phyloP scores from a whole-genome alignment of 2,797 vertebrate genomes.

The Lithobates pipiens region DNA sequence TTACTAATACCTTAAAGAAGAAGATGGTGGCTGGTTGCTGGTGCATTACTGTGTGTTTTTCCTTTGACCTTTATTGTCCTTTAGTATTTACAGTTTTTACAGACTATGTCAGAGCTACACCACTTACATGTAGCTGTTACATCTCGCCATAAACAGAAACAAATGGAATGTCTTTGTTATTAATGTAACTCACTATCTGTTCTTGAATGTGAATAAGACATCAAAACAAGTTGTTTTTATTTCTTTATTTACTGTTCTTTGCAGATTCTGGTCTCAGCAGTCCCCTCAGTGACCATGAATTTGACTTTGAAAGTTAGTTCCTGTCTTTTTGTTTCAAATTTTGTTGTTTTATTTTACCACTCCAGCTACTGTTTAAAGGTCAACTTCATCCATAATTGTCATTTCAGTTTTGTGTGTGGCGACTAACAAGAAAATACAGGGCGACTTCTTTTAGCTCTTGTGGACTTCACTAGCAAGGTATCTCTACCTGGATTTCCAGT shows the following conservation, averaged over 20 bases:
- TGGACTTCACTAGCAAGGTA: not conserved
- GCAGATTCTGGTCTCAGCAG: constrained; percentile 98
- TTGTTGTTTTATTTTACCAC: constrained; percentile 70
- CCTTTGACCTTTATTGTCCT: not conserved
- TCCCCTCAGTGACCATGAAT: constrained; percentile 94
- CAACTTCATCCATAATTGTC: not conserved
- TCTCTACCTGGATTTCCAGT: not conserved
- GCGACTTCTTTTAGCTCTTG: not conserved
- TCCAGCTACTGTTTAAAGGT: not conserved
- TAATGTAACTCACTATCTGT: constrained; percentile 70
- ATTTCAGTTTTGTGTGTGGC: not conserved
- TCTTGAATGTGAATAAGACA: constrained; percentile 66
- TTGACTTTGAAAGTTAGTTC: constrained; percentile 98
- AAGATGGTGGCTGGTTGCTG: not conserved
- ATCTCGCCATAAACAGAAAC: constrained; percentile 20
- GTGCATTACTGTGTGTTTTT: not conserved
- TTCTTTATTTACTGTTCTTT: constrained; percentile 89
- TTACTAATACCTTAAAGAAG: not conserved
- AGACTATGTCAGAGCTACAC: constrained; percentile 3
- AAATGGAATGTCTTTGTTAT: constrained; percentile 38
- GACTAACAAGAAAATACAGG: not conserved
- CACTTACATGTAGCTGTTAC: not conserved
- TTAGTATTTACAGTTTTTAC: not conserved
- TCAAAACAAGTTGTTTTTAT: constrained; percentile 72
- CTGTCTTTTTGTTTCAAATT: constrained; percentile 76